Evolutionary conservation across 1,140 invertebrate species (phyloP), one percentile per base, ranked within the genome.

Genomic region (Diabrotica undecimpunctata): DNA sequence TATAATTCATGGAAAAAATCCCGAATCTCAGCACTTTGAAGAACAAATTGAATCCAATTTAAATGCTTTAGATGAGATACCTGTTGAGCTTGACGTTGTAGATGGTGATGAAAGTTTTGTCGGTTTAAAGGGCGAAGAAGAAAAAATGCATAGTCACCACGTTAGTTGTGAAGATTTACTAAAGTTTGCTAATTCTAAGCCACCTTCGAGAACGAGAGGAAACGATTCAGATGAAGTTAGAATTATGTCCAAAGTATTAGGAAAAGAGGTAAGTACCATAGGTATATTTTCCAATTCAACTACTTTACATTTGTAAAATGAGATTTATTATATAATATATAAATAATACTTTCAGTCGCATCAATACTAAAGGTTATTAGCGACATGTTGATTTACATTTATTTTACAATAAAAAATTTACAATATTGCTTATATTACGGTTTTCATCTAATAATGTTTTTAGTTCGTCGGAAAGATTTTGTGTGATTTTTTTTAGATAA

Each of bases 161-260:
- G 94, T 96, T 0, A 95, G 93, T 59, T 96, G 94, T 73, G 93
- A 96, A 80, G 94, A 97, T 83, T 79, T 96, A 51, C 79, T 96
- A 36, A 93, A 96, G 74, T 96, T 96, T 81, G 91, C 93, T 6
- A 88, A 93, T 74, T 88, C 92, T 71, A 90, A 90, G 62, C 91
- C 91, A 0, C 90, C 88, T 70, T 90, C 92, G 0, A 84, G 89
- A n/a, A 86, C 88, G n/a, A 86, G 90, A 56, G 91, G 92, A 3
- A 85, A 88, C 2, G 90, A 93, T 70, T 93, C 91, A 0, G 93
- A 96, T 77, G 94, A 96, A 84, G 91, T 97, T 53, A 82, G 92
- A 69, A 93, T 95, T 25, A 94, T 96, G 92, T 85, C 87, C 60
- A 96, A 95, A 81, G 91, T 96, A 11, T 83, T 96, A 52, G 91